Conservation (phyloP, 2,797 vertebrate genomes). For the Anguilla megastoma region DNA sequence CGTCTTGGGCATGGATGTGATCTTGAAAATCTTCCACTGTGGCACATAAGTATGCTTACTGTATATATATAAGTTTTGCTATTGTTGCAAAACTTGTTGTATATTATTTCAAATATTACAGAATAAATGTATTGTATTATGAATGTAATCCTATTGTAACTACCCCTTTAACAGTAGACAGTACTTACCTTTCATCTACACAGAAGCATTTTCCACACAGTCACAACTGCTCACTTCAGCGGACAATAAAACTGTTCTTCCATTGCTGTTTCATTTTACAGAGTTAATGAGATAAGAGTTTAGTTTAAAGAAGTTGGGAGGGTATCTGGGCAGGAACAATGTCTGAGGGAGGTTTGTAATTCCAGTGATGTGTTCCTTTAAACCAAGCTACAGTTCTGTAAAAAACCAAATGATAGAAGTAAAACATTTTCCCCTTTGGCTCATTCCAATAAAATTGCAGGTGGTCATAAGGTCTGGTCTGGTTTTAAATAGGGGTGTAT, state of each 20-base stretch:
- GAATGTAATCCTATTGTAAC: not conserved
- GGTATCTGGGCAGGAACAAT: constrained; percentile 57
- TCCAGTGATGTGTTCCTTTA: constrained; percentile 42
- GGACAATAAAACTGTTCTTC: constrained; percentile 49
- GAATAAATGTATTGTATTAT: not conserved
- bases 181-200: not conserved
- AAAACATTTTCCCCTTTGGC: constrained; percentile 29
- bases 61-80: not conserved
- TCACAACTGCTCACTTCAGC: not conserved
- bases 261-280: constrained; percentile 43
- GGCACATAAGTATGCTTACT: not conserved
- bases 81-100: not conserved
- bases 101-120: not conserved
- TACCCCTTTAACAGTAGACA: not conserved
- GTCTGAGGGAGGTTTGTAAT: constrained; percentile 59
- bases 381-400: constrained; percentile 51
- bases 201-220: not conserved
- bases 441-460: constrained; percentile 30
- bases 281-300: constrained; percentile 56
- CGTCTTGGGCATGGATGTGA: not conserved
- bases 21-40: not conserved
- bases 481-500: not conserved
- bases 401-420: constrained; percentile 43
- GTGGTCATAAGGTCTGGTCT: constrained; percentile 34
- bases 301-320: constrained; percentile 58